These are phyloP conservation scores for Heterotilapia buettikoferi DNA, from an alignment of 2,113 vertebrate species.

Conservation along the genomic window DNA sequence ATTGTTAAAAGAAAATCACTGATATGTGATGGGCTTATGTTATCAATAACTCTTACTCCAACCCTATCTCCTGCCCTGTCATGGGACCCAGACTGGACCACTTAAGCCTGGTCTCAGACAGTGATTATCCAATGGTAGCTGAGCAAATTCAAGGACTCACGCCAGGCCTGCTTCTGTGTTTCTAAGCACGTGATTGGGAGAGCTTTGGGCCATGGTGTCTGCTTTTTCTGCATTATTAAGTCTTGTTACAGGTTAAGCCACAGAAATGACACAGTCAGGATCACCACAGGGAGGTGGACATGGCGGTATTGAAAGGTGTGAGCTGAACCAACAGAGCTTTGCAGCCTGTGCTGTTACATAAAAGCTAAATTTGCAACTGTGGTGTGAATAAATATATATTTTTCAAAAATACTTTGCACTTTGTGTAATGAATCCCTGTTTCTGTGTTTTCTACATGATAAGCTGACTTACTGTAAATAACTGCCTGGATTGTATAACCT, in stretches of 20 bases:
- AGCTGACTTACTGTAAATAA: background rate
- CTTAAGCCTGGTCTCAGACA: background rate
- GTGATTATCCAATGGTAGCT: background rate
- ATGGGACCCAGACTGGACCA: background rate
- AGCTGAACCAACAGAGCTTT: background rate
- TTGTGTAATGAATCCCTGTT: background rate
- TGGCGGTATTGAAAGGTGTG: background rate
- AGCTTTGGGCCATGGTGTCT: accelerated
- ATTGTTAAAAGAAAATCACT: background rate
- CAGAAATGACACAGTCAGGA: background rate
- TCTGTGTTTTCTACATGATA: background rate
- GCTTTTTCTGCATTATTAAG: background rate
- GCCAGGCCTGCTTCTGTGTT: background rate
- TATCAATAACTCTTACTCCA: background rate
- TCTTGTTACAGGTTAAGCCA: background rate
- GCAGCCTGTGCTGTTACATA: background rate
- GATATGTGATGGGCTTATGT: background rate
- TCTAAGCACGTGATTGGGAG: background rate
- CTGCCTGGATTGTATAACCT: background rate
- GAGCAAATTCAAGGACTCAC: background rate
- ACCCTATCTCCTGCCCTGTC: background rate
- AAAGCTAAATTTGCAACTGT: background rate
- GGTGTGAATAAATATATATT: background rate
- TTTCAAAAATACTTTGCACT: background rate
- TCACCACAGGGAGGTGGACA: background rate